phyloP scores from a whole-genome alignment of 2,797 vertebrate genomes.

The Anabacerthia variegaticeps region DNA sequence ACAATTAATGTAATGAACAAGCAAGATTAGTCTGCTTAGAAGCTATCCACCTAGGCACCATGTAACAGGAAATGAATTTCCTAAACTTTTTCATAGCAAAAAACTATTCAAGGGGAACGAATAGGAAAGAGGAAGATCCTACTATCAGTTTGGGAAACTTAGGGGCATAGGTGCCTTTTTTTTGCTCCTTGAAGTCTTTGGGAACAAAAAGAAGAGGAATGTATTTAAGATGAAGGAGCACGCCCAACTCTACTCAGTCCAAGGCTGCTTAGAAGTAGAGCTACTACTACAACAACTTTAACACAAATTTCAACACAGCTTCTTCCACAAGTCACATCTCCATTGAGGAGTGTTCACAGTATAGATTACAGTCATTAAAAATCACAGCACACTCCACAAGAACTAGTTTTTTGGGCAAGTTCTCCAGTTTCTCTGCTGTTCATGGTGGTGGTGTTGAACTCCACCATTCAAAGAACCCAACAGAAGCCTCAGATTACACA shows the following conservation, averaged over 20 bases:
- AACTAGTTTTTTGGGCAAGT: neutral
- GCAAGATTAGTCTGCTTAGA: neutral
- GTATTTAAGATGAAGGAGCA: neutral
- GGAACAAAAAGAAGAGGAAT: neutral
- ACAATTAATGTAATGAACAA: neutral
- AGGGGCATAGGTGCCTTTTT: neutral
- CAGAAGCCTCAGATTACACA: neutral
- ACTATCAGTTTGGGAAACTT: neutral
- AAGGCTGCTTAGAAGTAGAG: neutral
- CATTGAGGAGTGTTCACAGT: rapidly evolving
- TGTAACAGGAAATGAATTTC: neutral
- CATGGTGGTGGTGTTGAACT: neutral
- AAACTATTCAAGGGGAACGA: neutral
- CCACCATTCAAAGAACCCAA: neutral
- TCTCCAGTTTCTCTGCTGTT: neutral
- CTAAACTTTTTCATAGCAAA: neutral
- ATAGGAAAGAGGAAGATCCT: neutral
- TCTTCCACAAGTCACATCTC: neutral
- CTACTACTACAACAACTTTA: neutral
- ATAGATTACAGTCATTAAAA: neutral
- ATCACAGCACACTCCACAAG: neutral
- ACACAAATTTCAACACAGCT: neutral
- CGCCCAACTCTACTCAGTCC: neutral
- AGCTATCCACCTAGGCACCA: neutral
- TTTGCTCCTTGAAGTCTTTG: neutral